Conservation (phyloP, 1,140 invertebrate species). For the Uloborus diversus region DNA sequence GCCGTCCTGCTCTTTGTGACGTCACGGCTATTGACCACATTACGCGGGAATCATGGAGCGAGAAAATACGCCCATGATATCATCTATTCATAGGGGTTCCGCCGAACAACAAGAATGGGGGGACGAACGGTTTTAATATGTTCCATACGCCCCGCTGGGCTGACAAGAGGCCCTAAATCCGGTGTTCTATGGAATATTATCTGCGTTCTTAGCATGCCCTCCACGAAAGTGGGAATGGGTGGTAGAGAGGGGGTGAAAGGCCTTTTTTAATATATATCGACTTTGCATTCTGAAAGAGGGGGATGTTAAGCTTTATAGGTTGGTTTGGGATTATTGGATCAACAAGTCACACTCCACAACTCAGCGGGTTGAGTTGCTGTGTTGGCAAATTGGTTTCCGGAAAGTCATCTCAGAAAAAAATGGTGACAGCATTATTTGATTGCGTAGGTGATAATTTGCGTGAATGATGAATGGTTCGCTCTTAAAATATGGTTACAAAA, state of each 20-base stretch:
- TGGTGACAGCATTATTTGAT: too few relatives aligned
- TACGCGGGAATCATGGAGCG: not conserved
- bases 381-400: slow-evolving; percentile 12
- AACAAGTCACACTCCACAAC: slow-evolving; percentile 4
- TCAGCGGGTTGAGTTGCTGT: not conserved
- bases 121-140: not conserved
- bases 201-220: not conserved
- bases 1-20: not conserved
- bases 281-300: not conserved
- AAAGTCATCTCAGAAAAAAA: too few relatives aligned
- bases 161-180: not conserved
- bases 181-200: not conserved
- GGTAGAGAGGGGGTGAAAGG: not conserved
- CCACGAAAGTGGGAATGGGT: not conserved
- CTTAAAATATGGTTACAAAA: too few relatives aligned
- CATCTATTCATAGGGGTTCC: not conserved
- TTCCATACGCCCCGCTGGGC: slow-evolving; percentile 1
- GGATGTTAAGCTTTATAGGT: not conserved
- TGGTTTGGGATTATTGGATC: not conserved
- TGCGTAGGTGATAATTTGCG: too few relatives aligned
- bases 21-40: not conserved
- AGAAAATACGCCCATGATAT: not conserved
- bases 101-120: not conserved
- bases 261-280: slow-evolving; percentile 8
- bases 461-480: too few relatives aligned